Base-by-base conservation (phyloP, 1,140 invertebrate species). In the Drosophila orosa region DNA sequence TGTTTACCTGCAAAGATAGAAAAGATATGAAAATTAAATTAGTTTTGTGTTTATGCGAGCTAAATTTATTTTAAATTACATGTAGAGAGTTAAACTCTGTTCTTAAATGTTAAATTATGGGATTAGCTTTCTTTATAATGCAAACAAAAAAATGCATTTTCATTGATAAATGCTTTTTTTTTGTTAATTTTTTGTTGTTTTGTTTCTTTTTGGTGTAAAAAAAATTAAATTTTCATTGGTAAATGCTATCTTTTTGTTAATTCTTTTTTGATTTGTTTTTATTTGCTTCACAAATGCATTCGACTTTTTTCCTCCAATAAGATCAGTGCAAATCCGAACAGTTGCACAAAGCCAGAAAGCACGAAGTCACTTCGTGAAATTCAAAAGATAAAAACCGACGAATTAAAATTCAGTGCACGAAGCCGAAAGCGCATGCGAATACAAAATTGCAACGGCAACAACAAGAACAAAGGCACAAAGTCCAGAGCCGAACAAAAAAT, bases 321-420 rank as follows among this genome's bases (percentile, higher is more conserved):
- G 63, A 63, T 44, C 24, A 58, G 35, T 71, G 33, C 68, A 47
- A 5, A 39, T 44, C 24, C 58, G 42, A 63, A 50, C 25, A 9
- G 9, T 33, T 29, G n/a, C 10, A 39, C 24, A 25, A 40, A 44
- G 5, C 42, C 0, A 60, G 31, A 59, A 44, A 42, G 27, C 60
- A 76, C 68, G 57, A 62, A 52, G 37, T 5, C 17, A 25, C 31
- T 71, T 79, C 84, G 83, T 78, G 68, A 52, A 74, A 33, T 73
- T 45, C 39, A 61, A 69, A 61, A 58, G 29, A 57, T 35, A 58
- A 25, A 31, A 2, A 9, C 44, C 82, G 68, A 83, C 83, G 67
- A 87, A 87, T 87, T 87, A 59, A 83, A 87, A 89, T 87, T 73
- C 79, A 83, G 12, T 50, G 31, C 83, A 87, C 84, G 66, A 86